Conservation (phyloP, 2,888 invertebrate species). For the Cephus nigrinus region DNA sequence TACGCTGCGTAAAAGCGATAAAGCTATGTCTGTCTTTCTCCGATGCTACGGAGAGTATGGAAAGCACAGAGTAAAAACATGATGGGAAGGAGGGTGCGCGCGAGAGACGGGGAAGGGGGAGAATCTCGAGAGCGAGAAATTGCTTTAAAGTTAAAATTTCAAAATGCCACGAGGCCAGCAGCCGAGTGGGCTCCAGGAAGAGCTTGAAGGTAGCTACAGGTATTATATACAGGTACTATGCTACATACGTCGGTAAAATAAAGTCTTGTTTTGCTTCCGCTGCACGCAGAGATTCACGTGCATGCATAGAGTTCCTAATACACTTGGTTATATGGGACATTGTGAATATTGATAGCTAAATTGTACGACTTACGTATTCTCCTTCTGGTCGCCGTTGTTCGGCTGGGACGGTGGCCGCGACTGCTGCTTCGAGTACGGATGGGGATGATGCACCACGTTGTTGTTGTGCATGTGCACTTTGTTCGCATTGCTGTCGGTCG, state of each 20-base stretch:
- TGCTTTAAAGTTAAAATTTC: neutral
- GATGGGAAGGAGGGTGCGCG: neutral
- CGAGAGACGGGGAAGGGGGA: neutral
- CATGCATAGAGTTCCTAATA: neutral
- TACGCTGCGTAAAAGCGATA: conserved; percentile 1
- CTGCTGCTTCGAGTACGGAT: conserved; percentile 61
- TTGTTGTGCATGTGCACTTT: conserved; percentile 72
- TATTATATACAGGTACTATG: neutral
- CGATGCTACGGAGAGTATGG: neutral
- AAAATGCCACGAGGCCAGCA: neutral
- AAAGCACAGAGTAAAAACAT: conserved; percentile 9
- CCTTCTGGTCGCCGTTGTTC: conserved; percentile 61
- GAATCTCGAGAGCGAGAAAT: neutral
- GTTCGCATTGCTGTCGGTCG: conserved; percentile 77
- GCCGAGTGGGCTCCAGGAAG: neutral
- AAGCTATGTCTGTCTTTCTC: neutral
- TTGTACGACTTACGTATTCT: conserved; percentile 58
- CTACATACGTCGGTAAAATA: neutral
- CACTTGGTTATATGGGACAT: neutral
- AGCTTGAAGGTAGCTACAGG: neutral
- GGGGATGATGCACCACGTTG: conserved; percentile 50
- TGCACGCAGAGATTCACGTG: neutral
- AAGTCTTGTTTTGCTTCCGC: neutral
- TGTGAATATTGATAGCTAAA: neutral
- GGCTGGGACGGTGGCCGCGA: conserved; percentile 43